phyloP scores from a whole-genome alignment of 2,888 invertebrate genomes.

The Drosophila lutescens region DNA sequence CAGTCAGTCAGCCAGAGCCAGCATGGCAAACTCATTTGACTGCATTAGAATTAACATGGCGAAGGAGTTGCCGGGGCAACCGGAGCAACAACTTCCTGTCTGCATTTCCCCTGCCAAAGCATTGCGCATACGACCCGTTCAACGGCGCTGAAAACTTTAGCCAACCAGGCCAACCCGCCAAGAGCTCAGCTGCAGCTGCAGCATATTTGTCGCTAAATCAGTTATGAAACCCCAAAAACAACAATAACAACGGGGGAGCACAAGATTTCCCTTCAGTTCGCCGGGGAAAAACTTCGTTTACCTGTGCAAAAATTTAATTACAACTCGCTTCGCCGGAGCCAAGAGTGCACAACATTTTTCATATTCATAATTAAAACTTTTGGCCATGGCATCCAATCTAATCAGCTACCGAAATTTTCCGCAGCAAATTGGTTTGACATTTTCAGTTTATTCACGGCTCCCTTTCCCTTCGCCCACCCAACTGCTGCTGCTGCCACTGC shows the following conservation, averaged over 20 bases:
- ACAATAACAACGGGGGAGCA: conserved; percentile 14
- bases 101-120: conserved; percentile 49
- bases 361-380: conserved; percentile 70
- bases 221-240: conserved; percentile 36
- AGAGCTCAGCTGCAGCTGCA: conserved; percentile 5
- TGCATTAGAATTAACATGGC: conserved; percentile 61
- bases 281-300: conserved; percentile 38
- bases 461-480: conserved; percentile 6
- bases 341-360: conserved; percentile 42
- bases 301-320: conserved; percentile 60
- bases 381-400: conserved; percentile 53
- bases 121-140: conserved; percentile 54
- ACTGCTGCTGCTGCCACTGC: conserved; percentile 16
- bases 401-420: conserved; percentile 45
- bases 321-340: conserved; percentile 36
- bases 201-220: conserved; percentile 50
- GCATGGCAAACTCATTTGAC: conserved; percentile 63
- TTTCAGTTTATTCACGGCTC: conserved; percentile 38
- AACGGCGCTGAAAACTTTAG: conserved; percentile 33
- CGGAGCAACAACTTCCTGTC: conserved; percentile 51
- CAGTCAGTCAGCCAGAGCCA: conserved; percentile 26
- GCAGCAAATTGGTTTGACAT: conserved; percentile 56
- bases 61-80: conserved; percentile 11
- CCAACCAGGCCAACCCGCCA: conserved; percentile 4
- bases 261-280: conserved; percentile 7